A percentile compares a stretch with the other conserved stretches of the same genome.
phyloP scores from a whole-genome alignment of 2,797 vertebrate species.

The Fistularia commersonii region DNA sequence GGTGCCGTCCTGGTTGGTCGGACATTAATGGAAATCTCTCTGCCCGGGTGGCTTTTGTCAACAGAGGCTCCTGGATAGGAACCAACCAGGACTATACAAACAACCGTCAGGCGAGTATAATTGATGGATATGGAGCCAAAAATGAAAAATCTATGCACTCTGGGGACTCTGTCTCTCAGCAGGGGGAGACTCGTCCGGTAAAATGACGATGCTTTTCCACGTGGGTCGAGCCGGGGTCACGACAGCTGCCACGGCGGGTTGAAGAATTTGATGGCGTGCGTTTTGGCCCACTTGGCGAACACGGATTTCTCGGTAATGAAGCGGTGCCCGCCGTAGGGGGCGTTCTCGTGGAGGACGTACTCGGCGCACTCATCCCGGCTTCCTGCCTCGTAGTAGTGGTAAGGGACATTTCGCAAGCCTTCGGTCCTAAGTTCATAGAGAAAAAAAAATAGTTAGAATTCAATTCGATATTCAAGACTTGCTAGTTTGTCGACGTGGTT shows the following conservation, averaged over 20 bases:
- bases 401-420: slow-evolving; percentile 89
- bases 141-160: slow-evolving; percentile 2
- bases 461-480: no score
- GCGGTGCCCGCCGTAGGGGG: slow-evolving; percentile 92
- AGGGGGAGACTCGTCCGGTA: slow-evolving; percentile 5
- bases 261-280: slow-evolving; percentile 89
- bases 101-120: not conserved
- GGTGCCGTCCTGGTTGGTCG: slow-evolving; percentile 1
- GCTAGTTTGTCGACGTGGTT: no score
- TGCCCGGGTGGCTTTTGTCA: not conserved
- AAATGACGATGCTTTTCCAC: not conserved
- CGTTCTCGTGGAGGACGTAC: slow-evolving; percentile 92
- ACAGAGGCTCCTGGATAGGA: slow-evolving; percentile 1
- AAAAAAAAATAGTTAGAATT: not conserved
- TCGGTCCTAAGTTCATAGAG: slow-evolving; percentile 77
- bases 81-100: slow-evolving; percentile 12
- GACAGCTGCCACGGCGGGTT: slow-evolving; percentile 90
- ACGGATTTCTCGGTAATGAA: slow-evolving; percentile 98
- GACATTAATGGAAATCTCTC: slow-evolving; percentile 1
- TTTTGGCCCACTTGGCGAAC: slow-evolving; percentile 94
- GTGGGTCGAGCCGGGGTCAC: slow-evolving; percentile 70
- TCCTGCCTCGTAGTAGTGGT: slow-evolving; percentile 95
- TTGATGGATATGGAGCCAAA: slow-evolving; percentile 17
- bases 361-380: slow-evolving; percentile 91
- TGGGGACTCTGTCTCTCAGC: slow-evolving; percentile 13